phyloP scores from a whole-genome alignment of 53 echinoderm and acorn worm genomes.

The Paracentrotus lividus region DNA sequence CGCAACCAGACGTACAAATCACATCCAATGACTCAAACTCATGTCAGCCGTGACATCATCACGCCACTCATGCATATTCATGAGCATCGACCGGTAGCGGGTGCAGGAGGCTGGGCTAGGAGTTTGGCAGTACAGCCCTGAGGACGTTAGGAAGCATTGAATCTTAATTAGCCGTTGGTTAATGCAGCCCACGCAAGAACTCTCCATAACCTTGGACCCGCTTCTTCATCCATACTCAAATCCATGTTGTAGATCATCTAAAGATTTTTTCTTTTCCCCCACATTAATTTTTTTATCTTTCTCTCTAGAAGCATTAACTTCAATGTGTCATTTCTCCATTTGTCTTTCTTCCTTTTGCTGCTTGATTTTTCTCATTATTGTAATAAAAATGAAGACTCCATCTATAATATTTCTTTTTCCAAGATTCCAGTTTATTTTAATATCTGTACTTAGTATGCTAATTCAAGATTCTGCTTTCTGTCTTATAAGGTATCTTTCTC shows the following conservation, averaged over 20 bases:
- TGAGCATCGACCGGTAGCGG: conserved; percentile 12
- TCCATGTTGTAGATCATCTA: background rate
- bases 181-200: conserved; percentile 53
- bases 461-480: too few relatives aligned
- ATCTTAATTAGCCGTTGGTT: conserved; percentile 55
- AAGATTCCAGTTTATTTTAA: background rate
- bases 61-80: conserved; percentile 63
- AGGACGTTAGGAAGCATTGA: conserved; percentile 39
- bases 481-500: background rate
- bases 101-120: background rate
- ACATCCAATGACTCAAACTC: conserved; percentile 61
- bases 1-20: conserved; percentile 57
- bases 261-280: background rate
- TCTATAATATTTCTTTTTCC: background rate
- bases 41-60: conserved; percentile 70
- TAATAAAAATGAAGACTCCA: background rate
- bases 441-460: background rate
- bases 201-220: conserved; percentile 51
- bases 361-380: too few relatives aligned
- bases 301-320: background rate
- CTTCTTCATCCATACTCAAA: background rate
- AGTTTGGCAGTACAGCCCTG: conserved; percentile 10
- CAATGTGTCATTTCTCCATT: background rate
- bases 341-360: background rate
- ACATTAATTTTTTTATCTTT: background rate